These are phyloP conservation scores for Acanthurus lineatus DNA, from an alignment of 2,797 vertebrate genomes.

Conservation along the genomic window DNA sequence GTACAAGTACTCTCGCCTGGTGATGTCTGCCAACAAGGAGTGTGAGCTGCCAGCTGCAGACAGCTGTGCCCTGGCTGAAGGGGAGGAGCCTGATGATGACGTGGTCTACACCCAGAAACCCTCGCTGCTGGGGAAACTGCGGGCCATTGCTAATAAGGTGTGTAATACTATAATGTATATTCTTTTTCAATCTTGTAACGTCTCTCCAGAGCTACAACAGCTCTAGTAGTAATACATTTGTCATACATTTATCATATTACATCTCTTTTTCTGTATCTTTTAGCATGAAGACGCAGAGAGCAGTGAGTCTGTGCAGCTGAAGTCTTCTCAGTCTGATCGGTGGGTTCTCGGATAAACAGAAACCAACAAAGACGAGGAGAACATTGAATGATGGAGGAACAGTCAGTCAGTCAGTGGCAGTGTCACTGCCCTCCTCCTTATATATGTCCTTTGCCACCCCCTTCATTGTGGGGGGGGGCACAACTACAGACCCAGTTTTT, in stretches of 20 bases:
- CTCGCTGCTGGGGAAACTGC: conserved; percentile 93
- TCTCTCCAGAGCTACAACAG: background rate
- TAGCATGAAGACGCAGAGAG: conserved; percentile 73
- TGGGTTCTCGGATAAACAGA: conserved; percentile 73
- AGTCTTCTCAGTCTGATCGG: conserved; percentile 76
- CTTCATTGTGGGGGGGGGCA: conserved; percentile 12
- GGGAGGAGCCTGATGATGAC: conserved; percentile 92
- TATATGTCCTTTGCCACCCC: conserved; percentile 26
- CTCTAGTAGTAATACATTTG: background rate
- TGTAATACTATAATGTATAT: conserved; percentile 34
- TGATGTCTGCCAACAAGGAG: conserved; percentile 96
- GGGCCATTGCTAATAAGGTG: conserved; percentile 95
- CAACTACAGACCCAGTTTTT: conserved; percentile 31
- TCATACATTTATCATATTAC: too few relatives aligned
- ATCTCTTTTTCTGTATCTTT: background rate
- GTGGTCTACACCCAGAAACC: conserved; percentile 95
- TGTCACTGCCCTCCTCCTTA: conserved; percentile 36
- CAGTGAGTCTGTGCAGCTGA: conserved; percentile 82
- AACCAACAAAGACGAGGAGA: background rate
- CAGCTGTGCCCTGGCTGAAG: conserved; percentile 97
- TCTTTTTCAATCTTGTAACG: background rate
- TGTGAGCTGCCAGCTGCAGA: conserved; percentile 95
- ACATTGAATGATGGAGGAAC: conserved; percentile 16
- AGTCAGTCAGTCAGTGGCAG: conserved; percentile 25
- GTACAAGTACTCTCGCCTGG: conserved; percentile 98